Base-by-base conservation (phyloP, 37 sponge, comb jelly and placozoan genomes). In the Haliclona indistincta region DNA sequence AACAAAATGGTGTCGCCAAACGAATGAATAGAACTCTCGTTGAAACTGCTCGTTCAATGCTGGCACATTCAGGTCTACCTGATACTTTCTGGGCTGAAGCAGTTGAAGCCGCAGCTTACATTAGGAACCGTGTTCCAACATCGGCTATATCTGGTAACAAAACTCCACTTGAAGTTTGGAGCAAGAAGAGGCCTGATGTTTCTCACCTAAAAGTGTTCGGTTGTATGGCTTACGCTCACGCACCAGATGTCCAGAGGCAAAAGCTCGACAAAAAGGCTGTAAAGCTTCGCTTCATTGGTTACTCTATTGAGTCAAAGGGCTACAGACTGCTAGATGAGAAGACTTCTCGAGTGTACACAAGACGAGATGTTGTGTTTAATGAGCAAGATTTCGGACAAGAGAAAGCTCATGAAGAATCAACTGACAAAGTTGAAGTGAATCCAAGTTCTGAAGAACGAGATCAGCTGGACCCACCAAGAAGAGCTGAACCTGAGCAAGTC, bases 81-180 rank as follows among this genome's bases (percentile, higher is more conserved):
- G 47, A 74, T 19, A 56, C 43, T 7, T 86, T 43, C 36, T 85
- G 85, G 85, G 80, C 75, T 56, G 81, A 79, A 68, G 81, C 79
- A 33, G 74, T 71, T 43, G 69, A 56, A 23, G 75, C 71, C 38
- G 75, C 75, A 35, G 71, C 77, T 29, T 81, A 63, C 47, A 22
- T 74, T 22, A 69, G 66, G 42, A 87, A 87, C 38, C 45, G 76
- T 32, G 38, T 66, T 11, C 39, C 76, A 22, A 87, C 88, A 39
- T 68, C 76, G n/a, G 77, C 75, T 15, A 32, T 40, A 22, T 35
- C 66, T 19, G n/a, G 15, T 17, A 28, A 13, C 7, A 20, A 33
- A 66, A 66, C 67, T 8, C 67, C 40, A 22, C 29, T 32, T 66
- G 38, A 66, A 37, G 7, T 10, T 8, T 61, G 63, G 63, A 20